Evolutionary conservation across 1,140 invertebrate genomes (phyloP), one percentile per base, ranked within the genome.

Genomic region (Teleogryllus occipitalis): DNA sequence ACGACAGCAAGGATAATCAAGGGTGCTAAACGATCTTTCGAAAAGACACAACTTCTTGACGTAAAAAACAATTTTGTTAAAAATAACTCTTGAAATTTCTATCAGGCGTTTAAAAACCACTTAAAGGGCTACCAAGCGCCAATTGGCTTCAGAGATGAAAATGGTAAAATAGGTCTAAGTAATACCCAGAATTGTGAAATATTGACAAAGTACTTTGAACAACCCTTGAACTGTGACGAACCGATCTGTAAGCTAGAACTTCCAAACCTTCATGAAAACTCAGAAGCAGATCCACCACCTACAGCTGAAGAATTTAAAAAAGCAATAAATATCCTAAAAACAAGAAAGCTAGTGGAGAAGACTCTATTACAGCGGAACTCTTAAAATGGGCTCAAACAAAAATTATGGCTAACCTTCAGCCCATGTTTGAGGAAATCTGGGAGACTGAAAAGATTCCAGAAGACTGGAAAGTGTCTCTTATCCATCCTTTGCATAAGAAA

Each of bases 121-220:
- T 72, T 78, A 15, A 48, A 78, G 39, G 72, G 22, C 49, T 78
- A 73, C n/a, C 48, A 78, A 72, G 39, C 49, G 47, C 39, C 27
- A 8, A 78, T 78, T 15, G 73, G 78, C 22, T 78, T 78, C 72
- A 78, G 21, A 78, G 6, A 54, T n/a, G 54, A 78, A 54, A 78
- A 78, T 78, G 46, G 39, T 65, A 46, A 65, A 54, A 39, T 78
- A 8, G 78, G 48, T 21, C 49, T 78, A 22, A 78, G 72, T 39
- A 65, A 78, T n/a, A 27, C 27, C 27, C 47, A 78, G 65, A 78
- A 72, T 7, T 78, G 78, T 78, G 78, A 78, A 78, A 78, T 78
- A 7, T 10, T 78, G 7, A 49, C 6, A 10, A 54, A 49, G 21
- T 65, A 49, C 48, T 78, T 78, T 54, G n/a, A 78, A 54, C 21